Base-by-base conservation (phyloP, 2,888 invertebrate species). In the Polyommatus icarus region DNA sequence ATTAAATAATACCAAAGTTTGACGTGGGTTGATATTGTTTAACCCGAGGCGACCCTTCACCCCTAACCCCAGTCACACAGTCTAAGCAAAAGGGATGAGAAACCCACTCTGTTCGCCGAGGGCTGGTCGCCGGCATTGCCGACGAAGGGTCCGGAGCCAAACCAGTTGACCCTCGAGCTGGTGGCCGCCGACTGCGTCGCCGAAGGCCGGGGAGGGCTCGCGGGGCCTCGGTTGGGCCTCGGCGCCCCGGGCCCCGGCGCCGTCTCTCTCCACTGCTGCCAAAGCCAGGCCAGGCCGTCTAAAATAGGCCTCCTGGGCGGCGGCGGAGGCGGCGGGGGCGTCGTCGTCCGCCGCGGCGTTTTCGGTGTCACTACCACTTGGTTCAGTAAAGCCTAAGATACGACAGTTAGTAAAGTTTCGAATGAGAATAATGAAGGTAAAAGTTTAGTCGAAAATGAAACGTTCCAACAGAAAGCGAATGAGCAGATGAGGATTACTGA, bases 191-290 rank as follows among this genome's bases (percentile, higher is more conserved):
- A 83, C 29, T 86, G 83, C 1, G 90, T 79, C 32, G 85, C 82
- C 2, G 89, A 84, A 20, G 90, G 88, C 79, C 86, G 84, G 10
- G 89, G 83, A 1, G 88, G 82, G 0, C 89, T 83, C 3, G 86
- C 82, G 1, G 92, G 90, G 82, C 86, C 83, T 79, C 87, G 84
- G 76, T 80, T 88, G 79, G 88, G 88, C 81, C 87, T 84, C 2
- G 87, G 75, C 76, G 84, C 83, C 77, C 84, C 88, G 10, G 89
- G 84, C 4, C 89, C 92, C 15, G 94, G 93, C 3, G 86, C 92
- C 15, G 95, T 95, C 57, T 95, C 94, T 76, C 95, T 90, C 95
- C 95, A 95, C 82, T 95, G 94, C 85, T 94, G 94, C 95, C 95
- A 95, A 15, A 95, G 86, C 95, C 95, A 95, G 32, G 95, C 91